phyloP scores from a whole-genome alignment of 92 coral and sea anemone genomes.

The Bergia puertoricense region DNA sequence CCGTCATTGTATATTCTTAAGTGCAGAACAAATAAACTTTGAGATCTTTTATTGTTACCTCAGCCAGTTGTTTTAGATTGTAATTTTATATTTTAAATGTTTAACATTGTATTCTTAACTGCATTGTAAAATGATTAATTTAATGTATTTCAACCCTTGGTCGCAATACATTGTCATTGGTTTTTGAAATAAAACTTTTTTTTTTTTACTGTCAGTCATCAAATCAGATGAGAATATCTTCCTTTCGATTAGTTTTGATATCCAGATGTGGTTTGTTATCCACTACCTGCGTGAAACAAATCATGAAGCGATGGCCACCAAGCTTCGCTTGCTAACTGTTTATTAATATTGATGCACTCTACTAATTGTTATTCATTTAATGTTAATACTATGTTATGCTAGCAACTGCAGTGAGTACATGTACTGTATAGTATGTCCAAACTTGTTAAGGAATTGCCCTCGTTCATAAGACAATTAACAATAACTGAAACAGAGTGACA shows the following conservation, averaged over 20 bases:
- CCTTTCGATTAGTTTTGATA: not conserved
- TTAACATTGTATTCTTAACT: no score
- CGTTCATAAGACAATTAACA: not conserved
- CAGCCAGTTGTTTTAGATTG: no score
- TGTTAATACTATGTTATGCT: not conserved
- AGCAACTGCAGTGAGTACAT: not conserved
- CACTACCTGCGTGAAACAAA: no score
- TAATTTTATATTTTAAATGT: no score
- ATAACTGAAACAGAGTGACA: not conserved
- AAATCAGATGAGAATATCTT: not conserved
- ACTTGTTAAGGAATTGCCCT: not conserved
- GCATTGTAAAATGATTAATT: no score
- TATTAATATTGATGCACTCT: not conserved
- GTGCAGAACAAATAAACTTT: no score
- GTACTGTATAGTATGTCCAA: not conserved
- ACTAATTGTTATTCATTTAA: no score
- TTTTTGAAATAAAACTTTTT: not conserved
- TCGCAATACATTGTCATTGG: not conserved
- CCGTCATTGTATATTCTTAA: no score
- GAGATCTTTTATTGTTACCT: no score
- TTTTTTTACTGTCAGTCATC: not conserved
- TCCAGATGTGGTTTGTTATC: not conserved
- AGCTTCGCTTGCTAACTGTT: not conserved
- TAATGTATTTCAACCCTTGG: no score
- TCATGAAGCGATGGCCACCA: not conserved